A percentile compares a stretch with the other conserved stretches of the same genome.
Evolutionary conservation across 1,140 invertebrate genomes (phyloP).

Genomic region (Drosophila kanapiae): DNA sequence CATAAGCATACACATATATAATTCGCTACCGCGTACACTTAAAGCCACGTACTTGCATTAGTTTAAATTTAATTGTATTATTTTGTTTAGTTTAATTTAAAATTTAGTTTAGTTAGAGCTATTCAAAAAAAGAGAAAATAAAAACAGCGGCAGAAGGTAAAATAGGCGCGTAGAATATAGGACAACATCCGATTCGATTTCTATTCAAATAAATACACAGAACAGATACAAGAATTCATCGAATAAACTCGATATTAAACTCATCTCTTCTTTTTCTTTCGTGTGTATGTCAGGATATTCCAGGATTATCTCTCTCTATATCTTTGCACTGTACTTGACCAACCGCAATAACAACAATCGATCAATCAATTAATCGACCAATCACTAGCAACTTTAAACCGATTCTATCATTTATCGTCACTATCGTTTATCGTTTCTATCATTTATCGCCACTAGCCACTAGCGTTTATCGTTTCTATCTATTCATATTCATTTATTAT

Average conservation of each 20-base stretch:
- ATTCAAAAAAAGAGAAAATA: slow-evolving; percentile 22
- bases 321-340: slow-evolving; percentile 1
- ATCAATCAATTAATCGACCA: slow-evolving; percentile 15
- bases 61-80: slow-evolving; percentile 28
- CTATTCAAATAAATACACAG: neutral
- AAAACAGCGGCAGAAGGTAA: slow-evolving; percentile 20
- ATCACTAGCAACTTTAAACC: slow-evolving; percentile 50
- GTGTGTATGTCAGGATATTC: neutral
- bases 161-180: slow-evolving; percentile 7
- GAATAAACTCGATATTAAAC: neutral
- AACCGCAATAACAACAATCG: slow-evolving; percentile 30
- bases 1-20: slow-evolving; percentile 19
- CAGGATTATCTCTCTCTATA: neutral
- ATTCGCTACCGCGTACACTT: slow-evolving; percentile 49
- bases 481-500: slow-evolving; percentile 73
- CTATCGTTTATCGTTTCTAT: slow-evolving; percentile 32
- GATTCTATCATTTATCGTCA: slow-evolving; percentile 46
- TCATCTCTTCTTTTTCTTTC: neutral
- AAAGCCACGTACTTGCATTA: slow-evolving; percentile 68
- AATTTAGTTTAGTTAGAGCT: slow-evolving; percentile 35
- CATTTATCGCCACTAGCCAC: slow-evolving; percentile 21
- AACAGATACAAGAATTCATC: neutral
- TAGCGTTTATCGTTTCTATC: slow-evolving; percentile 32
- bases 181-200: slow-evolving; percentile 9
- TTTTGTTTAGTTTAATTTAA: slow-evolving; percentile 14